A percentile compares a stretch with the other conserved stretches of the same genome.
These are phyloP conservation scores for Odontomyia ornata DNA, from an alignment of 2,888 invertebrate species.

Conservation along the genomic window DNA sequence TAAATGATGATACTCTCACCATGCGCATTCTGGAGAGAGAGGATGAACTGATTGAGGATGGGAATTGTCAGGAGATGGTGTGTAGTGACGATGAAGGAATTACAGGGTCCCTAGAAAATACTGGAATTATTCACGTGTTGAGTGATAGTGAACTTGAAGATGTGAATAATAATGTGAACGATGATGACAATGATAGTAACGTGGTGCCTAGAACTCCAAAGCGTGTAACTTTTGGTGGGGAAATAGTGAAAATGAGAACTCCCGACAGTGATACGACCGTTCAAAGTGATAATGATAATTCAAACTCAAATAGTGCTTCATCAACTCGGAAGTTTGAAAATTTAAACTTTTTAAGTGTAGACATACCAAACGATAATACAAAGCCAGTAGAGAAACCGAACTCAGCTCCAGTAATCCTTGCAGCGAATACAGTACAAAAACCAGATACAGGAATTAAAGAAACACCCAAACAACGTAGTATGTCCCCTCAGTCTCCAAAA, in stretches of 20 bases:
- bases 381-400: slow-evolving; percentile 55
- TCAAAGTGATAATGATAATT: slow-evolving; percentile 67
- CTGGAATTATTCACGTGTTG: slow-evolving; percentile 69
- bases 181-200: slow-evolving; percentile 45
- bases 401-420: background rate
- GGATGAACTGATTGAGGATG: slow-evolving; percentile 28
- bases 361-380: slow-evolving; percentile 62
- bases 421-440: background rate
- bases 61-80: slow-evolving; percentile 52
- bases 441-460: background rate
- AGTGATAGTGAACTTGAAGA: slow-evolving; percentile 72
- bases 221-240: slow-evolving; percentile 86
- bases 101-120: slow-evolving; percentile 51
- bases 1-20: slow-evolving; percentile 81
- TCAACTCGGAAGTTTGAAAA: slow-evolving; percentile 48
- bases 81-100: slow-evolving; percentile 62
- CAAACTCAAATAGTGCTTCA: background rate
- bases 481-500: background rate
- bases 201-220: slow-evolving; percentile 70
- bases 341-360: slow-evolving; percentile 57
- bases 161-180: slow-evolving; percentile 53
- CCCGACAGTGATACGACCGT: slow-evolving; percentile 80
- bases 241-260: slow-evolving; percentile 83
- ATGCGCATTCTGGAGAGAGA: slow-evolving; percentile 79
- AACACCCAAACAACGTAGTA: slow-evolving; percentile 18